Evolutionary conservation across 92 coral and sea anemone genomes (phyloP).

Genomic region (Virgularia gustaviana): DNA sequence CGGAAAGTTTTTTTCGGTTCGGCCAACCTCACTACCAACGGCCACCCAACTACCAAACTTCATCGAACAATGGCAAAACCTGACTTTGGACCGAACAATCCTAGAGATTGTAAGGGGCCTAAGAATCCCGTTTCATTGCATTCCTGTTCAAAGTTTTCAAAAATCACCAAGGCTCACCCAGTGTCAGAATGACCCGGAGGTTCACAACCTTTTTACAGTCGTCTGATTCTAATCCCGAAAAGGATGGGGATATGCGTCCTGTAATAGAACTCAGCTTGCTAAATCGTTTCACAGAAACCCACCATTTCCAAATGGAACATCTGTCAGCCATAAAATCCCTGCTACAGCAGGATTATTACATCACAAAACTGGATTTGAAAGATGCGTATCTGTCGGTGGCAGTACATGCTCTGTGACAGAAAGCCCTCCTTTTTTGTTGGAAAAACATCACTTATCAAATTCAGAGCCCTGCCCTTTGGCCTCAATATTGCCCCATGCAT

Average conservation of each 20-base stretch:
- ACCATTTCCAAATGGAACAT: conserved; percentile 36
- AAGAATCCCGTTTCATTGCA: conserved; percentile 39
- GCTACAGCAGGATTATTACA: background rate
- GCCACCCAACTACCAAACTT: conserved; percentile 45
- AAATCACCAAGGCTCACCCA: conserved; percentile 28
- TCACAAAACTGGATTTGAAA: conserved; percentile 32
- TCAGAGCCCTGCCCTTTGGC: background rate
- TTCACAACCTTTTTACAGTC: conserved; percentile 49
- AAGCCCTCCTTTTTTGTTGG: conserved; percentile 47
- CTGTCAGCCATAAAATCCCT: conserved; percentile 31
- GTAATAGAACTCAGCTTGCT: conserved; percentile 38
- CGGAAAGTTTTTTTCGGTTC: conserved; percentile 16
- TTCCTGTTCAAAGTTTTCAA: conserved; percentile 26
- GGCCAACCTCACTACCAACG: conserved; percentile 28
- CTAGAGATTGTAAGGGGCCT: conserved; percentile 44
- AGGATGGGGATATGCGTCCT: conserved; percentile 28
- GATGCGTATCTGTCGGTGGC: conserved; percentile 50
- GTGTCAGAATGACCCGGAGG: conserved; percentile 39
- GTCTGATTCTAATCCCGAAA: conserved; percentile 43
- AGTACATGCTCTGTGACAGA: conserved; percentile 44
- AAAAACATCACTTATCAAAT: conserved; percentile 15
- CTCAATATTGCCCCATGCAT: background rate
- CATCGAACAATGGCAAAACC: conserved; percentile 45
- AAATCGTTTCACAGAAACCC: conserved; percentile 36
- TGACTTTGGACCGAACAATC: conserved; percentile 48